Conservation (phyloP, 2,113 vertebrate species). For the Puntigrus tetrazona region DNA sequence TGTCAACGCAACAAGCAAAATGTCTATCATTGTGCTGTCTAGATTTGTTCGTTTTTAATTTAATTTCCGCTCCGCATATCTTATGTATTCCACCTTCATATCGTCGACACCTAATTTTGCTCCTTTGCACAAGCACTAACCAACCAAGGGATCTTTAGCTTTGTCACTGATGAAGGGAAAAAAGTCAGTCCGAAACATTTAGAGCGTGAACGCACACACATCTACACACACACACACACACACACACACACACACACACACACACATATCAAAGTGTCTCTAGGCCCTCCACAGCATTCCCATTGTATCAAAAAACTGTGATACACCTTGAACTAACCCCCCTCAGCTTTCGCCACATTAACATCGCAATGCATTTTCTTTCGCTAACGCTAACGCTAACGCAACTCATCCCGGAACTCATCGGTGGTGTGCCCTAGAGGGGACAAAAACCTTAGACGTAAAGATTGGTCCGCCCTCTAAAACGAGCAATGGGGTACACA, state of each 20-base stretch:
- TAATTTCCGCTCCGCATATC: conserved; percentile 6
- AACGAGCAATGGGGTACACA: conserved; percentile 14
- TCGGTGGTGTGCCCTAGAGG: conserved; percentile 55
- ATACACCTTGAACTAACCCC: not conserved
- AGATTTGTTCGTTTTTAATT: conserved; percentile 7
- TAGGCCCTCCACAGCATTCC: not conserved
- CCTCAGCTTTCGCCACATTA: not conserved
- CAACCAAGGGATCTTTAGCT: conserved; percentile 43
- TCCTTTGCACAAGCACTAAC: conserved; percentile 64
- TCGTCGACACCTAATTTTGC: conserved; percentile 49
- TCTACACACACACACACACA: not conserved
- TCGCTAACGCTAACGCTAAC: not conserved
- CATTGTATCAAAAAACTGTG: conserved; percentile 19
- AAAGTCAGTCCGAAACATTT: not conserved
- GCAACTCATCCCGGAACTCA: conserved; percentile 47
- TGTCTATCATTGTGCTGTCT: not conserved
- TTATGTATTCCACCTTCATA: conserved; percentile 1
- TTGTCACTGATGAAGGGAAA: conserved; percentile 30
- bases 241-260: not conserved
- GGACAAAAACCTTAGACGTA: conserved; percentile 27
- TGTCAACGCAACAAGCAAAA: conserved; percentile 32
- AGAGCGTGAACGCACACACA: not conserved
- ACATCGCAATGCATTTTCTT: conserved; percentile 26
- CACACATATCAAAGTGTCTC: conserved; percentile 30
- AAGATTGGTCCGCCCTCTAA: conserved; percentile 18